A percentile compares a stretch with the other conserved stretches of the same genome.
phyloP scores from a whole-genome alignment of 2,797 vertebrate species.

The Hyperoplus immaculatus region DNA sequence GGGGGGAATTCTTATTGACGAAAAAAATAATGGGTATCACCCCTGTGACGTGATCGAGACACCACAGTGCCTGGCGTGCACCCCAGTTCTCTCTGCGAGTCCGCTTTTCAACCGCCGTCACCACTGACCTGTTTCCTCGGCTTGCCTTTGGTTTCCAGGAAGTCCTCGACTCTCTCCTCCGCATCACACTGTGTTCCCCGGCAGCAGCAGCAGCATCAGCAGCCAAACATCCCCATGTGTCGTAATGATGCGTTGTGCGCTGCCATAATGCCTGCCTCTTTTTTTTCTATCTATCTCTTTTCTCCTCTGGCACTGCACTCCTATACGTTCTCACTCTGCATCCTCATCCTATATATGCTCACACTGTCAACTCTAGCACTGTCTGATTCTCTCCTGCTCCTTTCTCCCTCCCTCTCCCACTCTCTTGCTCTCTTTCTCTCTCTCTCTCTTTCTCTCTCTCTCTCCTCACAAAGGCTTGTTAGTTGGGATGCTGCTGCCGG shows the following conservation, averaged over 20 bases:
- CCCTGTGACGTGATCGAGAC: conserved; percentile 21
- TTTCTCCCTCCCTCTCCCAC: conserved; percentile 22
- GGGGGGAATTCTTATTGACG: conserved; percentile 64
- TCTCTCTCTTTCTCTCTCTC: conserved; percentile 37
- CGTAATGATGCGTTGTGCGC: conserved; percentile 78
- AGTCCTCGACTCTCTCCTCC: conserved; percentile 71
- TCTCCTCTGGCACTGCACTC: conserved; percentile 52
- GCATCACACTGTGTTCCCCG: conserved; percentile 70
- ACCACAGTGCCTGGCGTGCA: conserved; percentile 3
- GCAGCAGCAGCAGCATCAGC: conserved; percentile 48
- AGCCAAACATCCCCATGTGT: conserved; percentile 79
- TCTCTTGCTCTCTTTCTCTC: conserved; percentile 16
- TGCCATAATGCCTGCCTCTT: conserved; percentile 75
- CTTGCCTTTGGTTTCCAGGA: conserved; percentile 71
- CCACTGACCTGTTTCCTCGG: conserved; percentile 78
- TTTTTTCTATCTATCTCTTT: conserved; percentile 40
- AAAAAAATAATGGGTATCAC: conserved; percentile 33
- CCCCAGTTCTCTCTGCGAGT: neutral
- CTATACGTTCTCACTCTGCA: conserved; percentile 54
- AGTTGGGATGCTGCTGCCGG: conserved; percentile 88
- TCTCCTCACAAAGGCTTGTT: conserved; percentile 93
- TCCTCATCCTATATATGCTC: conserved; percentile 55
- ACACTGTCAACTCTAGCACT: conserved; percentile 64
- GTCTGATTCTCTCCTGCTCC: conserved; percentile 53
- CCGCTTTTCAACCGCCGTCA: conserved; percentile 14